Evolutionary conservation across 2,888 invertebrate species (phyloP), one percentile per base, ranked within the genome.

Genomic region (Monopis laevigella): DNA sequence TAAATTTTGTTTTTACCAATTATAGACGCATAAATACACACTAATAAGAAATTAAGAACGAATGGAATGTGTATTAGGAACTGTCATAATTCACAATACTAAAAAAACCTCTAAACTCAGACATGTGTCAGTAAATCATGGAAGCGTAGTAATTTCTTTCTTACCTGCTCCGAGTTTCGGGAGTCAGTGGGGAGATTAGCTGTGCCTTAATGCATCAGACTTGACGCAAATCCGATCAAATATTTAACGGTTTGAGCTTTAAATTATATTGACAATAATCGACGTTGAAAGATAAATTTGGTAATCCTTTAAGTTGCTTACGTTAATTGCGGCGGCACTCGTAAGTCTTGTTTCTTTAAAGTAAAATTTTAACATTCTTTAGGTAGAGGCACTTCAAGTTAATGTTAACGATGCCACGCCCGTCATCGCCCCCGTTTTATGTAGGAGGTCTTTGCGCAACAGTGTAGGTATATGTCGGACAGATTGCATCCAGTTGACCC

Each of bases 151-250:
- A 28, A 39, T 28, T 14, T 30, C 12, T 16, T 28, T 17, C 12
- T 18, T 28, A 40, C 40, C 40, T 40, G 40, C 29, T 28, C 11
- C 14, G 10, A 32, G n/a, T 32, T 32, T 32, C 17, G 32, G 32
- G 17, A 32, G 17, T 32, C 14, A 10, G 32, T 7, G n/a, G 17
- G n/a, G 17, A 32, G 32, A 32, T 32, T 32, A 32, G 32, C 32
- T 32, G 14, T n/a, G 10, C 2, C 32, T 30, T 43, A 45, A 65
- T 70, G 57, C 62, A 68, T 72, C 64, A 59, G 59, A 57, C 52
- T 55, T 65, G 77, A 77, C 78, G 58, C 59, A 72, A 74, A 78
- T 71, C 78, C 73, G 66, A 71, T 73, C 66, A 72, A 66, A 67
- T 64, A 66, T 72, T 75, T 69, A 72, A 77, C 69, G 73, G 70